Percentiles rank a stretch among this genome's conserved stretches.
Evolutionary conservation across 2,888 invertebrate species (phyloP).

Genomic region (Microplitis manilae): DNA sequence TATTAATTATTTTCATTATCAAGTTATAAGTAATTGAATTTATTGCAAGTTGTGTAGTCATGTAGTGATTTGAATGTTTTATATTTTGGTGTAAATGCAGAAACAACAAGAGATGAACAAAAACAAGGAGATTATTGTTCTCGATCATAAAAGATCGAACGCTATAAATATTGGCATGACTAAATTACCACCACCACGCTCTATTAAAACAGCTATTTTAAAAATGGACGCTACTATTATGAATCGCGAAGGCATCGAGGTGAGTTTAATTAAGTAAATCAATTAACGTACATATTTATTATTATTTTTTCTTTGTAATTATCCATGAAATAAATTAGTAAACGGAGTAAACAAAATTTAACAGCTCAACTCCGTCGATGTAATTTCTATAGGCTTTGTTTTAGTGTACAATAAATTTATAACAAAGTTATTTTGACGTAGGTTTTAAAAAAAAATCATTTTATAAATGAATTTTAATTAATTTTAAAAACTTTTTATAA

Average conservation of each 20-base stretch:
- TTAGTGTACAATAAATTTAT: too few relatives aligned
- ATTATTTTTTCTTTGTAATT: too few relatives aligned
- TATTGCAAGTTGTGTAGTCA: too few relatives aligned
- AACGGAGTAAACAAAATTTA: too few relatives aligned
- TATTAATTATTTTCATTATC: too few relatives aligned
- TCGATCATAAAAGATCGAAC: constrained; percentile 97
- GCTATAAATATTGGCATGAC: constrained; percentile 99
- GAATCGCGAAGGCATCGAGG: constrained; percentile 97
- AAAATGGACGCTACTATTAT: constrained; percentile 99
- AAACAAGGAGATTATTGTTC: constrained; percentile 92
- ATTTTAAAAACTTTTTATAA: neutral
- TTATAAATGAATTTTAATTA: neutral
- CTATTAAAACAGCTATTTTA: constrained; percentile 98
- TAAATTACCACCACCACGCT: constrained; percentile 95
- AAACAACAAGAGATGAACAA: constrained; percentile 88
- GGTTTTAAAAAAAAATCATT: too few relatives aligned
- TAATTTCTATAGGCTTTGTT: too few relatives aligned
- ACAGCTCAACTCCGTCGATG: too few relatives aligned
- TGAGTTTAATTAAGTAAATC: constrained; percentile 56
- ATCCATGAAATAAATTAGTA: too few relatives aligned
- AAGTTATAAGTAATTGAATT: too few relatives aligned
- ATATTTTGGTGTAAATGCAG: constrained; percentile 69
- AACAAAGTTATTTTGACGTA: too few relatives aligned
- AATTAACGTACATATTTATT: too few relatives aligned
- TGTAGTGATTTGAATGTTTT: neutral